A percentile compares a stretch with the other conserved stretches of the same genome.
phyloP scores from a whole-genome alignment of 2,113 vertebrate genomes.

The Dryoscopus gambensis region DNA sequence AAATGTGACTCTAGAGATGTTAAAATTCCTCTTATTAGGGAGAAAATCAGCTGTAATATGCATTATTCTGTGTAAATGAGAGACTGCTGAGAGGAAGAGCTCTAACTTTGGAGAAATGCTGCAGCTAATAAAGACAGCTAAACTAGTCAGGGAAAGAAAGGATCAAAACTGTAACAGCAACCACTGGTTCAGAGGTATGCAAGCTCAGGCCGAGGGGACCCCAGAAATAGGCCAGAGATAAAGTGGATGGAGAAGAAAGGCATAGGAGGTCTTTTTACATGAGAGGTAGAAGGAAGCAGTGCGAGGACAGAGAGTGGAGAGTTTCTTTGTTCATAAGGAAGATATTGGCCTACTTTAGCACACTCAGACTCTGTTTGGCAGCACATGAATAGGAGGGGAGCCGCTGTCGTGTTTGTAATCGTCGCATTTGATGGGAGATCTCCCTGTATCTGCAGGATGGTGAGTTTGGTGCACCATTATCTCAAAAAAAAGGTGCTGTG shows the following conservation, averaged over 20 bases:
- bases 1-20: neutral
- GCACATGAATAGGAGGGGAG: neutral
- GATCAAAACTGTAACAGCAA: neutral
- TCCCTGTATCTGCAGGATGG: neutral
- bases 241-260: neutral
- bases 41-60: neutral
- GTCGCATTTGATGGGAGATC: neutral
- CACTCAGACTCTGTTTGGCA: neutral
- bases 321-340: conserved; percentile 7
- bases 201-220: neutral
- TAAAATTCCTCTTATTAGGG: neutral
- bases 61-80: neutral
- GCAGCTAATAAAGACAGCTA: neutral
- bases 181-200: neutral
- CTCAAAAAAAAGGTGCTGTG: neutral
- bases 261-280: neutral
- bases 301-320: neutral
- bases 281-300: neutral
- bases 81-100: neutral
- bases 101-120: neutral
- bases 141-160: neutral
- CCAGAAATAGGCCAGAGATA: conserved; percentile 26
- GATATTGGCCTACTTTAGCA: conserved; percentile 1
- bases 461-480: neutral
- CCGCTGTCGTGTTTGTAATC: neutral